Base-by-base conservation (phyloP, 2,113 vertebrate species). In the Tapirus terrestris region DNA sequence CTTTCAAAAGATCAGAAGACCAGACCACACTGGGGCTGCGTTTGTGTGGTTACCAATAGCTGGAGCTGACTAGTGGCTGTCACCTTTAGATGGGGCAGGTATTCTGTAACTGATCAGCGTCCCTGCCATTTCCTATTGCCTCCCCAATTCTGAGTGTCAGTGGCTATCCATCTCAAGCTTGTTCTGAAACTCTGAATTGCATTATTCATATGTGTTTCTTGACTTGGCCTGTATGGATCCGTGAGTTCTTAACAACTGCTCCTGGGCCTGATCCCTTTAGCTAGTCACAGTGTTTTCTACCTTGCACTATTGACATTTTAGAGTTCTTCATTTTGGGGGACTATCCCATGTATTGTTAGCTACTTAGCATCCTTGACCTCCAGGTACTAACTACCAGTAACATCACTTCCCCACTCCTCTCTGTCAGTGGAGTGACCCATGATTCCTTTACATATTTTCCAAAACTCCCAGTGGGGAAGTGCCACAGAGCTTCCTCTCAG, bases 211-310 rank as follows among this genome's bases (percentile, higher is more conserved):
- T 48, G 23, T 45, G 16, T 80, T 81, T 95, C 79, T 85, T 63
- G 60, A 36, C 51, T 65, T 89, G 58, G 36, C 48, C 73, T 10
- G 2, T 27, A 3, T 56, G 48, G 25, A 56, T 56, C 51, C 83
- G n/a, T 93, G 79, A 83, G 58, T 90, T 68, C 60, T 65, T 73
- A 79, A 20, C 29, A 75, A 12, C 39, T 11, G 53, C n/a, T 75
- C 60, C 39, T 63, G 68, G 75, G 36, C 16, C 60, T 9, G 20
- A 48, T 61, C 80, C 16, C 23, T 89, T 29, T 61, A 83, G 56
- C 39, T 75, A 63, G 33, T 80, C 61, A 43, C 0, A 56, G 16
- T 53, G 25, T 21, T 60, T 91, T 63, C 48, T 63, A 18, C 51
- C 5, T 81, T 82, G 68, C 2, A 6, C 33, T 77, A 6, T 48